Evolutionary conservation across 2,888 invertebrate genomes (phyloP), one percentile per base, ranked within the genome.

Genomic region (Blastobasis adustella): DNA sequence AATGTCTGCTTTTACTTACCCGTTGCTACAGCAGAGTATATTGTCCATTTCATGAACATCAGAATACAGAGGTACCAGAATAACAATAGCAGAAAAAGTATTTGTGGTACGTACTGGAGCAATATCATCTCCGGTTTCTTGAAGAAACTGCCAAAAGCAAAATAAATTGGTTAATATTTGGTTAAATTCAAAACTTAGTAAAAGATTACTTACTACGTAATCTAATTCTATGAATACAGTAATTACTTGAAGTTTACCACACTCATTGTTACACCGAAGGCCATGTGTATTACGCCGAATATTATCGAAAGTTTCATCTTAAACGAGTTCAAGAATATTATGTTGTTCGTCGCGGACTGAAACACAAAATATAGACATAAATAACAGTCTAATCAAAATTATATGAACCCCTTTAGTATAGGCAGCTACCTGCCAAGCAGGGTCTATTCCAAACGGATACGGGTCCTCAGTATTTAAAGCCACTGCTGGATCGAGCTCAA

Each of bases 271-370:
- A 94, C 91, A 59, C 94, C 94, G 76, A 94, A 92, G 65, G 91
- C 86, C 94, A 94, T 94, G 74, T 94, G 94, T 45, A 90, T 76
- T 47, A 94, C 92, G 38, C 93, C 94, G 56, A 94, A 88, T 69
- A 94, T 92, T 46, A 94, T 91, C 1, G 94, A 93, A 50, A 93
- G 78, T 74, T 92, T 91, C 94, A 94, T 94, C 82, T 94, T 94
- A 86, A 92, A 92, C 0, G 93, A 93, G 75, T 94, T 94, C 45
- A 92, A 81, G 74, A 93, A 93, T 61, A 91, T 90, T 58, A 94
- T 92, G 78, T 93, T 93, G 82, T 94, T 94, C 46, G 79, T 57
- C 41, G 90, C 89, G 48, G 89, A 79, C 90, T 90, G 83, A 49
- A 88, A 81, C 59, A 51, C 54, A 61, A 56, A 53, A 44, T 50